These are phyloP conservation scores for Sterna hirundo DNA, from an alignment of 2,113 vertebrate species.

Conservation along the genomic window DNA sequence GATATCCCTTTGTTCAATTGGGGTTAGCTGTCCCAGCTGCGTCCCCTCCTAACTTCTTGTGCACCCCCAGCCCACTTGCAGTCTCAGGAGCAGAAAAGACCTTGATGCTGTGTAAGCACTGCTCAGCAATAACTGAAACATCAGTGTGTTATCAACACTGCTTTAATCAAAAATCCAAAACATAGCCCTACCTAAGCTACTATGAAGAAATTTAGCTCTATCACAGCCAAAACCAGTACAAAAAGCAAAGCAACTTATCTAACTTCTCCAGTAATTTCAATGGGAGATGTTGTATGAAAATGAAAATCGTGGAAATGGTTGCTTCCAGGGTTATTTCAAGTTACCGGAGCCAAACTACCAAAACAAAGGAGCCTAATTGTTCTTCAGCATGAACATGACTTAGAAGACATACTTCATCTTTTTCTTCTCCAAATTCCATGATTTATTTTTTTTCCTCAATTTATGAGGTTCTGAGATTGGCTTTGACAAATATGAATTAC, in stretches of 20 bases:
- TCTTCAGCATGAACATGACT: not conserved
- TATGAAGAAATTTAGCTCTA: not conserved
- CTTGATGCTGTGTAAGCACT: not conserved
- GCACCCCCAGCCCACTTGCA: not conserved
- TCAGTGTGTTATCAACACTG: no score
- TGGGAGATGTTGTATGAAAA: not conserved
- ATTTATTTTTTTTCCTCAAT: not conserved
- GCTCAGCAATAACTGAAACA: not conserved
- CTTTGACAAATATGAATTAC: not conserved
- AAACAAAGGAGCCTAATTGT: not conserved
- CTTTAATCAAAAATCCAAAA: not conserved
- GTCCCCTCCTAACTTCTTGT: not conserved
- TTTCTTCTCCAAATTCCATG: not conserved
- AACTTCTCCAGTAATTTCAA: not conserved
- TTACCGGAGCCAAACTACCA: not conserved
- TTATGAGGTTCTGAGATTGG: not conserved
- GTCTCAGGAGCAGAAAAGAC: not conserved
- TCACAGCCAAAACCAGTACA: not conserved
- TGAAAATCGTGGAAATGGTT: not conserved
- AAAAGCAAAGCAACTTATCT: not conserved
- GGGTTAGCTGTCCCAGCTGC: not conserved
- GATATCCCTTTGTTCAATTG: not conserved
- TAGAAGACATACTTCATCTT: not conserved
- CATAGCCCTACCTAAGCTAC: not conserved
- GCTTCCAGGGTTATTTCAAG: not conserved